phyloP scores from a whole-genome alignment of 2,797 vertebrate species.

The Pelochelys cantorii region DNA sequence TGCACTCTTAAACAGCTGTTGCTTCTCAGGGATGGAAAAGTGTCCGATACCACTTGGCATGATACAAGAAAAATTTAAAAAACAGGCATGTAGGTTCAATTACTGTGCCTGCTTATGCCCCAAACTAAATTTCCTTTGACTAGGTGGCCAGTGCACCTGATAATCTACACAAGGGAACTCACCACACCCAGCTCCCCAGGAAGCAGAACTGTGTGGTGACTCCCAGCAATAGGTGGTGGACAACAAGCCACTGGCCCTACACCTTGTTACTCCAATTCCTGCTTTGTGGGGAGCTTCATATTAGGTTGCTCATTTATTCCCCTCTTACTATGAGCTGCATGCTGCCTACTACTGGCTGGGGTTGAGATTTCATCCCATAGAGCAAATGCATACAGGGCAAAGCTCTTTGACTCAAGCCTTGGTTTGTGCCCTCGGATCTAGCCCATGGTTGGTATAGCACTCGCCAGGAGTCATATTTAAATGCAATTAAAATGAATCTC shows the following conservation, averaged over 20 bases:
- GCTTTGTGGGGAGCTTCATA: not conserved
- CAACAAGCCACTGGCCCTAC: not conserved
- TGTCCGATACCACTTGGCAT: not conserved
- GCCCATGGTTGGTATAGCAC: not conserved
- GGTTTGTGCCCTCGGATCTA: not conserved
- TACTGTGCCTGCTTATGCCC: not conserved
- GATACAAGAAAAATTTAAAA: not conserved
- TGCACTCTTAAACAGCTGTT: not conserved
- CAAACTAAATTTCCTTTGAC: not conserved
- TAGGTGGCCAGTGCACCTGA: not conserved
- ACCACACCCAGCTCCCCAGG: not conserved
- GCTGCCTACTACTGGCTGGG: not conserved
- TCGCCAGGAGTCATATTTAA: not conserved
- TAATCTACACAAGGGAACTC: not conserved
- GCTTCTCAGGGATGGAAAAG: not conserved
- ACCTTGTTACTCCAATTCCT: not conserved
- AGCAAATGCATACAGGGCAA: not conserved
- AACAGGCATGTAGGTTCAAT: not conserved
- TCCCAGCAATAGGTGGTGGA: not conserved
- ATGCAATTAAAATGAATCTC: constrained; percentile 1
- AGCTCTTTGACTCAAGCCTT: not conserved
- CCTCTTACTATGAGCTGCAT: not conserved
- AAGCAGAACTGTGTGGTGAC: not conserved
- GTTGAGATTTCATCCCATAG: not conserved
- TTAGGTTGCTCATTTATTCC: not conserved